Base-by-base conservation (phyloP, 1,140 invertebrate genomes). In the Lepidurus packardi region DNA sequence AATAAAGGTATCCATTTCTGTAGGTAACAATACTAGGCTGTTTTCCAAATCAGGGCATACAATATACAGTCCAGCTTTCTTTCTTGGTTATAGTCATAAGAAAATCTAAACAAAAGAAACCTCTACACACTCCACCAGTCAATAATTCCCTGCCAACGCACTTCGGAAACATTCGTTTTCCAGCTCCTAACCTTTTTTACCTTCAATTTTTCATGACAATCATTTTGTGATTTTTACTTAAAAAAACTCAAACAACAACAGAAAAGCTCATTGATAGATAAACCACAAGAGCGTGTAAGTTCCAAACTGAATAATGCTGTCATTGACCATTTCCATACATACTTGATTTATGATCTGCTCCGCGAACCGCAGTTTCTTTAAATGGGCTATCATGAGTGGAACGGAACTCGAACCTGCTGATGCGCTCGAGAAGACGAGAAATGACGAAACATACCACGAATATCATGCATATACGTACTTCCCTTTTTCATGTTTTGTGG, bases 11-110 rank as follows among this genome's bases (percentile, higher is more conserved):
- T 65, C 53, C 53, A 21, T 65, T 65, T 65, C 21, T 65, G 16
- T 21, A 65, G 53, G 16, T 13, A 65, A 65, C 53, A 65, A 65
- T 65, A 16, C 53, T 65, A 65, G 53, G 53, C 16, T 65, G 7
- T 65, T 34, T 65, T 65, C 53, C 53, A 65, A 65, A 65, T 65
- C 53, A 65, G 53, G 53, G 21, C 53, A 65, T 65, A 7, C 53
- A 21, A 65, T 65, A 65, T 34, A 9, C 53, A n/a, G 16, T 65
- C 16, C 53, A 7, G 21, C 53, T 65, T 65, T 65, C 21, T 65
- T 9, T n/a, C n/a, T n/a, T 11, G 16, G 16, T 65, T 65, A 65
- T 21, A 16, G 21, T 5, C 21, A 65, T 21, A 65, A 65, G 8
- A 65, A 65, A 65, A 1, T 9, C 0, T n/a, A 13, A 65, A 65